Evolutionary conservation across 2,888 invertebrate species (phyloP), one percentile per base, ranked within the genome.

Genomic region (Cyrtodaria siliqua): DNA sequence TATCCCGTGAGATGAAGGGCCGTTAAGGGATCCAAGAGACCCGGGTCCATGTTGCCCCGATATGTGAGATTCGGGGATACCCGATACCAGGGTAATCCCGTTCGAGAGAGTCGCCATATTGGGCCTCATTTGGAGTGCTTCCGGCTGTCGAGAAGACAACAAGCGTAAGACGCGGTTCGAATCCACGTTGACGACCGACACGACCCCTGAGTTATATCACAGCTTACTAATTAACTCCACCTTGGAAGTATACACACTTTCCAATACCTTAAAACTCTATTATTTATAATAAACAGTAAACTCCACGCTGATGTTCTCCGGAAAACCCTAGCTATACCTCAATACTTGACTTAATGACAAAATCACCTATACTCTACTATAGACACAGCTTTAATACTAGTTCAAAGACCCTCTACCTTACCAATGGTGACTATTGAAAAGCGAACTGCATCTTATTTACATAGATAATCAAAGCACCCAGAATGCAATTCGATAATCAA

Each of bases 401-500:
- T 44, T 20, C 44, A 44, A 16, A 9, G 16, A 6, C 4, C 16
- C 44, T 44, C 44, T 20, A 44, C 4, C 33, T 33, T 8, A 33
- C 6, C 33, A 33, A 4, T 33, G 33, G 6, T 33, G 12, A 33
- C 33, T 33, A 33, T 33, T 33, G 33, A 33, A 33, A 33, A 33
- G 33, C 12, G 33, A 33, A 12, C 33, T 20, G 44, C 62, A 50
- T 69, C 26, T 61, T 59, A 55, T 61, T 55, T 69, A 80, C 79
- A 83, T 72, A 80, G 78, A 80, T 79, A 78, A 80, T 66, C 64
- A 50, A 63, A 66, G 26, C 59, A 47, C 81, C 77, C 77, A 74
- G 66, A 69, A 75, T 82, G 71, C 84, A 61, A 24, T 44, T 72
- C 77, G 69, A 70, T 84, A 79, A 82, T 82, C 79, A 84, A 84